Percentiles rank a stretch among this genome's conserved stretches.
phyloP scores from a whole-genome alignment of 2,797 vertebrate genomes.

The Nannoperca australis region DNA sequence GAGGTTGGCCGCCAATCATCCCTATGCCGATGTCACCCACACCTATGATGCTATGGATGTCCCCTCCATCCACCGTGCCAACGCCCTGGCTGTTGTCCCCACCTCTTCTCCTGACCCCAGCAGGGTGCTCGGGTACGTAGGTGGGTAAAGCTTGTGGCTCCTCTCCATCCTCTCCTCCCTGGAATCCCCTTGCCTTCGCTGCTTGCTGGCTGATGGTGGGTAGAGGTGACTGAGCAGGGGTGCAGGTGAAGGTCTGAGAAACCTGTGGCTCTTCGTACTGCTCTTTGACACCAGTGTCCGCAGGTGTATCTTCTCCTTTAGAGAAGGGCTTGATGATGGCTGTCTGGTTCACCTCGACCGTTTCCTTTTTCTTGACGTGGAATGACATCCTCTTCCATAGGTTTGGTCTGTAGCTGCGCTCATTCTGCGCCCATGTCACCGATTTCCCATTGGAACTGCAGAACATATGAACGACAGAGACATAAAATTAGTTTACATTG shows the following conservation, averaged over 20 bases:
- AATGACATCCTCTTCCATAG: constrained; percentile 97
- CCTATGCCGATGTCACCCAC: constrained; percentile 76
- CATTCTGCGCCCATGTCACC: constrained; percentile 93
- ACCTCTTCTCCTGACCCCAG: constrained; percentile 54
- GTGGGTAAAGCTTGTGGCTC: constrained; percentile 77
- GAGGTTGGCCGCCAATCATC: constrained; percentile 85
- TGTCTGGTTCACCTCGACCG: constrained; percentile 91
- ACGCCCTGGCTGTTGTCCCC: constrained; percentile 49
- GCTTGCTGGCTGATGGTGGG: constrained; percentile 88
- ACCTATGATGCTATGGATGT: constrained; percentile 68
- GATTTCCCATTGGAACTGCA: constrained; percentile 96
- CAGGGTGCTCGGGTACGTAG: constrained; percentile 85
- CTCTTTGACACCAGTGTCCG: constrained; percentile 83
- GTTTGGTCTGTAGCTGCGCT: constrained; percentile 91
- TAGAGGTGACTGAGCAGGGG: constrained; percentile 89
- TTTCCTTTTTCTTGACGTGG: constrained; percentile 96
- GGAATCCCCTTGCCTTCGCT: constrained; percentile 82
- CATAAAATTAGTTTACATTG: not conserved
- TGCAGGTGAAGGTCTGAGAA: constrained; percentile 86
- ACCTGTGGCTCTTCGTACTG: constrained; percentile 86
- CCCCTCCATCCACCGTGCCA: constrained; percentile 20
- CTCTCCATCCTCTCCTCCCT: constrained; percentile 78
- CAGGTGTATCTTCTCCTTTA: constrained; percentile 85
- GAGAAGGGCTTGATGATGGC: constrained; percentile 99
- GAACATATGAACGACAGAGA: constrained; percentile 33